phyloP scores from a whole-genome alignment of 2,113 vertebrate species.

The Rhizomys pruinosus region DNA sequence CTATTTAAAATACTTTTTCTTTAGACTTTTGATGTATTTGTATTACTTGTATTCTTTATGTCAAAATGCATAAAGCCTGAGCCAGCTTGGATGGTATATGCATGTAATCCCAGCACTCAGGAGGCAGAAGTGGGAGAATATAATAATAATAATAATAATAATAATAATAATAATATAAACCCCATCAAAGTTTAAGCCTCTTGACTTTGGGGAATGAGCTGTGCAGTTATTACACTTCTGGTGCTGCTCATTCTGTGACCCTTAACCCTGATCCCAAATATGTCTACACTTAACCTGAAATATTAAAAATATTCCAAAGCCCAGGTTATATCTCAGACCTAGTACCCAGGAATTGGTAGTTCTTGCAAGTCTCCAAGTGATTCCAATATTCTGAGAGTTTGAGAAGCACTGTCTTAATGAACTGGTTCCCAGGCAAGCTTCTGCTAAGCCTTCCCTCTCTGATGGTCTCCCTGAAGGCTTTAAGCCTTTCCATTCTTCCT shows the following conservation, averaged over 20 bases:
- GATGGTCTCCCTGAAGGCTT: background rate
- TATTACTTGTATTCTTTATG: background rate
- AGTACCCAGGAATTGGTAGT: background rate
- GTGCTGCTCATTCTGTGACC: background rate
- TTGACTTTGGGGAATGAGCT: constrained; percentile 6
- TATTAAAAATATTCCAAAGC: constrained; percentile 41
- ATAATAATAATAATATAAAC: too few relatives aligned
- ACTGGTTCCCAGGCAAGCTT: background rate
- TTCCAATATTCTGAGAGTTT: background rate
- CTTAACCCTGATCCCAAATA: background rate
- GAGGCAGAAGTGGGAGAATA: background rate
- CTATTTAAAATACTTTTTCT: background rate
- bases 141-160: too few relatives aligned
- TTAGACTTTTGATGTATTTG: background rate
- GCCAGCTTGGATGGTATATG: too few relatives aligned
- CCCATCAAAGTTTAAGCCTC: background rate
- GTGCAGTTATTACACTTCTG: background rate
- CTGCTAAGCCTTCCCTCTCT: background rate
- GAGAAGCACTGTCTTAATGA: background rate
- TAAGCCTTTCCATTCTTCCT: background rate
- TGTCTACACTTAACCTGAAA: background rate
- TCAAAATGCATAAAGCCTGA: background rate
- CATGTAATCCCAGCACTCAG: background rate
- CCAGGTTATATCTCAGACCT: background rate
- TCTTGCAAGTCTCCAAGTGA: constrained; percentile 20